These are phyloP conservation scores for Alentia gelatinosa DNA, from an alignment of 2,888 invertebrate genomes.

Conservation along the genomic window DNA sequence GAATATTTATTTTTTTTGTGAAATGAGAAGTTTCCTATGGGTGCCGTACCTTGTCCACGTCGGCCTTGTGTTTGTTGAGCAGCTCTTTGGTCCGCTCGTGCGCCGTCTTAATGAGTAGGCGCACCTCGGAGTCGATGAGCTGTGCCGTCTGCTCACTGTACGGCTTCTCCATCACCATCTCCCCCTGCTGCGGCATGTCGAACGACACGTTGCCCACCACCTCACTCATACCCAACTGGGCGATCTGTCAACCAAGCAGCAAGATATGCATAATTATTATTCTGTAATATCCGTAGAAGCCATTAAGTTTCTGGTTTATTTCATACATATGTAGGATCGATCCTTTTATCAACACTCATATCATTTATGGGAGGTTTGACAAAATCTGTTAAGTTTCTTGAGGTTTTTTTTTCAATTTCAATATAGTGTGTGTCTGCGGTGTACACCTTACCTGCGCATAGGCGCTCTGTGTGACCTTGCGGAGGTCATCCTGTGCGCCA, in stretches of 20 bases:
- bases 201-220: conserved; percentile 98
- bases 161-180: conserved; percentile 95
- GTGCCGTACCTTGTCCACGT: conserved; percentile 94
- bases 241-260: no score
- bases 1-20: no score
- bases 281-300: no score
- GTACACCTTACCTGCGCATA: conserved; percentile 92
- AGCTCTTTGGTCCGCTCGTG: conserved; percentile 90
- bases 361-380: no score
- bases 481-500: conserved; percentile 98
- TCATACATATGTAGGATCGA: no score
- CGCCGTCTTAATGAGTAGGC: conserved; percentile 88
- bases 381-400: no score
- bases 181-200: conserved; percentile 95
- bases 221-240: conserved; percentile 98
- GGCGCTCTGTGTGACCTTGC: conserved; percentile 98
- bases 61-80: conserved; percentile 89
- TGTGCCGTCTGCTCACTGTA: conserved; percentile 97
- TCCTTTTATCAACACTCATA: no score
- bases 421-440: no score
- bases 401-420: no score
- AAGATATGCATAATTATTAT: no score
- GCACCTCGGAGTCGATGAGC: conserved; percentile 93
- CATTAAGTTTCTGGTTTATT: no score
- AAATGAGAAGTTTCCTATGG: no score